phyloP scores from a whole-genome alignment of 2,113 vertebrate genomes.

The Larimichthys crocea region DNA sequence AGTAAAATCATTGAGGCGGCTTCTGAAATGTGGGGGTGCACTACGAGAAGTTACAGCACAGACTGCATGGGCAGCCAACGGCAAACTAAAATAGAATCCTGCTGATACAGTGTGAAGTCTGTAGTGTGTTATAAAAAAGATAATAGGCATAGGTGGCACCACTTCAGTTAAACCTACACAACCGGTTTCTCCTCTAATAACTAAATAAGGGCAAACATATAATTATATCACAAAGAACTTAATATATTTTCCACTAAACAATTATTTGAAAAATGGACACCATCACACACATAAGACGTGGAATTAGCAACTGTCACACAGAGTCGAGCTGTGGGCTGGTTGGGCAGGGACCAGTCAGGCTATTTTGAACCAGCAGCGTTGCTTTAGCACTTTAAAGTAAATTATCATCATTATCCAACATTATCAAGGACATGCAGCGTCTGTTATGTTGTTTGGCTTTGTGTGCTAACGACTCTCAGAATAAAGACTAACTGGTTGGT shows the following conservation, averaged over 20 bases:
- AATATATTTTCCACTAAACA: background rate
- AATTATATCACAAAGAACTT: background rate
- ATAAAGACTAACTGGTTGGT: background rate
- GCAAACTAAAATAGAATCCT: slow-evolving; percentile 3
- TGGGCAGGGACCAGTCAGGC: background rate
- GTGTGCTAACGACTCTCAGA: background rate
- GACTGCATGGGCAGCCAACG: slow-evolving; percentile 1
- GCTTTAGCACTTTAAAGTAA: background rate
- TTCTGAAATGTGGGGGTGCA: slow-evolving; percentile 12
- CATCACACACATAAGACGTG: background rate
- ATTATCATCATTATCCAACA: background rate
- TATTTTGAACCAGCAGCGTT: background rate
- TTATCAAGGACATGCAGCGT: background rate
- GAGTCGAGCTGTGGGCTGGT: background rate
- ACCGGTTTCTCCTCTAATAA: background rate
- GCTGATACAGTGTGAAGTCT: slow-evolving; percentile 11
- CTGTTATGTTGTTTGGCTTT: background rate
- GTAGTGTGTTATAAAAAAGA: slow-evolving; percentile 8
- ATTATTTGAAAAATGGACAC: background rate
- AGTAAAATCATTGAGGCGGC: background rate
- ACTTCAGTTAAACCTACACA: background rate
- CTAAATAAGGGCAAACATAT: background rate
- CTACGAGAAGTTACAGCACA: background rate
- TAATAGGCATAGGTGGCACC: background rate
- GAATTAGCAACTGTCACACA: slow-evolving; percentile 15